Conservation (phyloP, 2,888 invertebrate genomes). For the Globia sparganii region DNA sequence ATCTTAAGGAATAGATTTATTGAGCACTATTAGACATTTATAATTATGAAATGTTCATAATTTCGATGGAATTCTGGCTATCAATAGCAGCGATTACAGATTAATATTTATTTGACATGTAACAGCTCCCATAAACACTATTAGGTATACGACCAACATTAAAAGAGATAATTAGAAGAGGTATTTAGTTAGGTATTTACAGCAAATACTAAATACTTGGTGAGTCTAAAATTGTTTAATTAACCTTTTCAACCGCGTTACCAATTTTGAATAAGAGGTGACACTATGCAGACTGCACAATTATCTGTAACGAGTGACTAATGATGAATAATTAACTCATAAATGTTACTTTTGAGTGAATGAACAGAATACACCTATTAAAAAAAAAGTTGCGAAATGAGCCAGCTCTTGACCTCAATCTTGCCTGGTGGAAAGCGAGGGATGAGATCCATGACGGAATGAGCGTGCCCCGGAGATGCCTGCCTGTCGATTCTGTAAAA, state of each 20-base stretch:
- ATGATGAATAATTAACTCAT: not conserved
- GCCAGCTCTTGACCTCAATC: not conserved
- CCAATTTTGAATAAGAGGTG: not conserved
- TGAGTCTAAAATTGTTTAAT: no score
- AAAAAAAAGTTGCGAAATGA: not conserved
- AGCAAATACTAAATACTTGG: not conserved
- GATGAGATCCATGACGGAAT: not conserved
- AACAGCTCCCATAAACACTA: slow-evolving; percentile 1
- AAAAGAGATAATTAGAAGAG: not conserved
- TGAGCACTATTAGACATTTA: not conserved
- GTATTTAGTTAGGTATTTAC: slow-evolving; percentile 8
- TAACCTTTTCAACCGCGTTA: not conserved
- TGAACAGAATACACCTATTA: not conserved
- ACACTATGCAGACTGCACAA: not conserved
- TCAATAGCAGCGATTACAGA: not conserved
- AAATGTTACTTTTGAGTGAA: not conserved
- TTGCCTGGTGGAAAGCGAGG: not conserved
- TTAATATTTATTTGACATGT: slow-evolving; percentile 11
- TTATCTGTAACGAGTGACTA: not conserved
- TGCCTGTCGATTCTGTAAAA: no score
- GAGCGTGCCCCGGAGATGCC: not conserved
- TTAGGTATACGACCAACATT: not conserved
- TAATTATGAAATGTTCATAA: not conserved
- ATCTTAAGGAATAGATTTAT: not conserved
- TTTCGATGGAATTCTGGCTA: not conserved